These are phyloP conservation scores for Pollimyrus isidori DNA, from an alignment of 2,113 vertebrate species.

Conservation along the genomic window DNA sequence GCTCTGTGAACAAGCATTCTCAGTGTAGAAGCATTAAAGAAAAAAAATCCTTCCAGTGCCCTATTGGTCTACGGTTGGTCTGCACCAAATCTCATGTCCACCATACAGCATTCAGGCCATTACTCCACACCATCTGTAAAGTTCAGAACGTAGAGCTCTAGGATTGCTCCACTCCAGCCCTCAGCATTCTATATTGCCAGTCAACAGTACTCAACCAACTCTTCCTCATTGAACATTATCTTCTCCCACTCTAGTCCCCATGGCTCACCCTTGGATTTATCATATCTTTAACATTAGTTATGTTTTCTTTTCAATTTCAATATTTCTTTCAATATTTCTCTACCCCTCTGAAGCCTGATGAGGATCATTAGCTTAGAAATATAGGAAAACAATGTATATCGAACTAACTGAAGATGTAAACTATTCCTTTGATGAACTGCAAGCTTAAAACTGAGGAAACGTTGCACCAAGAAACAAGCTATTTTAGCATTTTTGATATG, in stretches of 20 bases:
- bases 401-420: not conserved
- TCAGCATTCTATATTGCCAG: not conserved
- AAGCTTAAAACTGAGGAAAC: not conserved
- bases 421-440: not conserved
- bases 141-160: not conserved
- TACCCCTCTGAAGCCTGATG: not conserved
- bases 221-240: not conserved
- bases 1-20: not conserved
- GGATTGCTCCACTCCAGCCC: not conserved
- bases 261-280: not conserved
- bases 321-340: not conserved
- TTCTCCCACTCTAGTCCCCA: not conserved
- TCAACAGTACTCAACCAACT: not conserved
- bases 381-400: not conserved
- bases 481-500: not conserved
- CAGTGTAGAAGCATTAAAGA: not conserved
- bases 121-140: not conserved
- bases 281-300: not conserved
- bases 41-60: not conserved
- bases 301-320: not conserved
- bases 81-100: not conserved
- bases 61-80: not conserved
- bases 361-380: not conserved
- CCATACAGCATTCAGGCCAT: not conserved
- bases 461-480: not conserved